Base-by-base conservation (phyloP, 2,113 vertebrate genomes). In the Tachycineta bicolor region DNA sequence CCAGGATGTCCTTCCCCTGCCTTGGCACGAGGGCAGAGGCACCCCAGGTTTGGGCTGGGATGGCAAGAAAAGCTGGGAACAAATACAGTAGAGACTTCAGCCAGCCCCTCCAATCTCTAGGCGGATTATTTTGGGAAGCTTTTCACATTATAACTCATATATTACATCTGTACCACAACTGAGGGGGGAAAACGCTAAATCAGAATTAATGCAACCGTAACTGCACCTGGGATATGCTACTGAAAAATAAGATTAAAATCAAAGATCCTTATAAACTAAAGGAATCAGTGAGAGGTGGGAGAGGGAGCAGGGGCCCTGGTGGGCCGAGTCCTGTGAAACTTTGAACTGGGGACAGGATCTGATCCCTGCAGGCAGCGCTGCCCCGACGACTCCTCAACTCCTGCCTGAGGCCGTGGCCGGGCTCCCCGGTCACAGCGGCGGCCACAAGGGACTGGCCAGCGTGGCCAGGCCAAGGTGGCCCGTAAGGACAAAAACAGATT, bases 151-250 rank as follows among this genome's bases (percentile, higher is more conserved):
- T 55, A 63, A 89, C 76, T 97, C 96, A 88, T 95, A 81, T 46
- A 73, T 94, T 85, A 96, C 91, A 95, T 96, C 71, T 94, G 96
- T 93, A 96, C 97, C 97, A 96, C 76, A 88, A 70, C 62, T n/a
- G 81, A 87, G 83, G 77, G 90, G 91, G 53, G 11, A 89, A 89
- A 89, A 83, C 1, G 47, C 93, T 97, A 94, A 95, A 58, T 90
- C 90, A 76, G 94, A 97, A 91, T 95, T 96, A 97, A 96, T 94
- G 96, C 90, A 49, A 76, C 43, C 63, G 58, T 65, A 77, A 80
- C 94, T 96, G 97, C 97, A 96, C 97, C 97, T 98, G 93, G 89
- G 96, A 85, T 62, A 96, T 97, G 97, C 97, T 91, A 92, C 95
- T 69, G 89, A 94, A 98, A 94, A 97, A 97, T 69, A 96, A 96